A percentile compares a stretch with the other conserved stretches of the same genome.
phyloP scores from a whole-genome alignment of 2,888 invertebrate species.

The Hipparchia sbordonii region DNA sequence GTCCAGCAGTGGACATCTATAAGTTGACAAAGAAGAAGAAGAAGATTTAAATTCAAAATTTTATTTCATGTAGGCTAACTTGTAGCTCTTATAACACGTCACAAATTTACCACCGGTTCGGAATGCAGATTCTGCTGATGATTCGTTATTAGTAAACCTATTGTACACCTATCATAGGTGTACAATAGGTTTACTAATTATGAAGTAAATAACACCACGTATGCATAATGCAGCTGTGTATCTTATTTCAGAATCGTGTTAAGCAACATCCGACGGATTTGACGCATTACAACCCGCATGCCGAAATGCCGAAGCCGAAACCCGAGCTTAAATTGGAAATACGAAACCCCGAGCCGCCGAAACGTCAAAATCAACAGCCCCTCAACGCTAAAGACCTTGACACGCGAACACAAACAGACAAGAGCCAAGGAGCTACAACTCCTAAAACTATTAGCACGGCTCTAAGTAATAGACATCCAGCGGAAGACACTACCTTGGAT shows the following conservation, averaged over 20 bases:
- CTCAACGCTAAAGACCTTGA: slow-evolving; percentile 69
- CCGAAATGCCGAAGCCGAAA: slow-evolving; percentile 71
- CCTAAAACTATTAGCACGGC: slow-evolving; percentile 87
- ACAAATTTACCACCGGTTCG: too few species aligned
- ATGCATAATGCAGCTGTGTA: neutral
- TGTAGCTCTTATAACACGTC: too few species aligned
- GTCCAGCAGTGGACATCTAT: too few species aligned
- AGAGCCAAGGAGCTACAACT: slow-evolving; percentile 82
- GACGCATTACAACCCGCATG: slow-evolving; percentile 77
- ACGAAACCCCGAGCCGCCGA: slow-evolving; percentile 69
- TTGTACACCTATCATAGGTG: too few species aligned
- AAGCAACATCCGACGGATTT: slow-evolving; percentile 72
- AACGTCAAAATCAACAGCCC: slow-evolving; percentile 60
- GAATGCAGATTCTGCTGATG: too few species aligned
- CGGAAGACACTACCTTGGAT: slow-evolving; percentile 89
- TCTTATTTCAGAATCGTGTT: slow-evolving; percentile 67
- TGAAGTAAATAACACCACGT: too few species aligned
- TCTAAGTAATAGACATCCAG: slow-evolving; percentile 87
- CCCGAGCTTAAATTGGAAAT: slow-evolving; percentile 73
- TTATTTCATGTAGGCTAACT: too few species aligned
- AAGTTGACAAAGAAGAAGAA: too few species aligned
- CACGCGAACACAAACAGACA: slow-evolving; percentile 70
- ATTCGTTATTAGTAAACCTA: too few species aligned
- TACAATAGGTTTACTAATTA: too few species aligned
- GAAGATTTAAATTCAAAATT: too few species aligned